phyloP scores from a whole-genome alignment of 2,888 invertebrate species.

The Stegophylla sp. region DNA sequence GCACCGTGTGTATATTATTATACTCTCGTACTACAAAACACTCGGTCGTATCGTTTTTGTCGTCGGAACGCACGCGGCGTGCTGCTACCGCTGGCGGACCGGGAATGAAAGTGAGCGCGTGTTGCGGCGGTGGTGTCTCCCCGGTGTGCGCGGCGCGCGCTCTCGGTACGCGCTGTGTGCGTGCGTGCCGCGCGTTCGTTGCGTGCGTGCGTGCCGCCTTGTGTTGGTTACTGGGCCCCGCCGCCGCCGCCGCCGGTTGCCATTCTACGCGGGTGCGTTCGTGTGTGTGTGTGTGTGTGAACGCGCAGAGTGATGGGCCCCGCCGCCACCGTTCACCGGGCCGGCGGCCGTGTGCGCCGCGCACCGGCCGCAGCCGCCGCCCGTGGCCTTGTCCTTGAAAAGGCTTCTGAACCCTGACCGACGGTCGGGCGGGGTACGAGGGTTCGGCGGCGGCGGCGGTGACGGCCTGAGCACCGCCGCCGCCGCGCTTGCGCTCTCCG shows the following conservation, averaged over 20 bases:
- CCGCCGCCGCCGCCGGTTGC: slow-evolving; percentile 10
- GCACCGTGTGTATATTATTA: slow-evolving; percentile 22
- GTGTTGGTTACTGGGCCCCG: slow-evolving; percentile 28
- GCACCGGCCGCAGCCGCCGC: slow-evolving; percentile 48
- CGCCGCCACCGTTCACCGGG: not conserved
- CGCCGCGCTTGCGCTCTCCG: slow-evolving; percentile 50
- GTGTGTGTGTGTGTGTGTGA: not conserved
- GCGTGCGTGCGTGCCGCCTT: slow-evolving; percentile 13
- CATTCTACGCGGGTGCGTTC: not conserved
- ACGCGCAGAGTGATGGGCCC: not conserved
- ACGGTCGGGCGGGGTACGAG: slow-evolving; percentile 25
- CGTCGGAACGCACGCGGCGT: slow-evolving; percentile 57
- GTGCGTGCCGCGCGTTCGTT: not conserved
- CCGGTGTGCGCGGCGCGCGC: slow-evolving; percentile 27
- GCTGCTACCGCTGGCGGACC: slow-evolving; percentile 58
- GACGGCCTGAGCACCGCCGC: not conserved
- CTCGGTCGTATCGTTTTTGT: slow-evolving; percentile 26
- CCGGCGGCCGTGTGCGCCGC: slow-evolving; percentile 30
- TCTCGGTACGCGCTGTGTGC: not conserved
- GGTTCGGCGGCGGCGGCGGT: not conserved
- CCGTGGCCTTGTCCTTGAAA: slow-evolving; percentile 59
- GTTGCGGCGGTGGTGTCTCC: slow-evolving; percentile 55
- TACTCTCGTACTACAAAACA: too few species aligned
- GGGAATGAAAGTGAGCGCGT: slow-evolving; percentile 59
- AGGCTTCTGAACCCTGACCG: slow-evolving; percentile 59